phyloP scores from a whole-genome alignment of 2,113 vertebrate species.

The Brachypodius melanocephalos region DNA sequence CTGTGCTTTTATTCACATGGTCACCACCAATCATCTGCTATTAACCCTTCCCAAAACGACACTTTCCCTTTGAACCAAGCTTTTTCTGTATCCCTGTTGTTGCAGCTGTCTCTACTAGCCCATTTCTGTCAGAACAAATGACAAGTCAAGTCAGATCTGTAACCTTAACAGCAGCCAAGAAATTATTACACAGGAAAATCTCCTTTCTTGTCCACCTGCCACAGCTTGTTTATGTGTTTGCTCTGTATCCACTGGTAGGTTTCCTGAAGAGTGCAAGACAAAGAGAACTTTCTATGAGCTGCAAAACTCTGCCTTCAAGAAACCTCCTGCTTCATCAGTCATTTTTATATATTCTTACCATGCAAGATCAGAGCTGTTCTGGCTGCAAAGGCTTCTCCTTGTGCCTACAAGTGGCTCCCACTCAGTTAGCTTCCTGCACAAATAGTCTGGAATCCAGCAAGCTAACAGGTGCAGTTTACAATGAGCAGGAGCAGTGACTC shows the following conservation, averaged over 20 bases:
- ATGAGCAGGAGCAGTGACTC: neutral
- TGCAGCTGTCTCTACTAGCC: neutral
- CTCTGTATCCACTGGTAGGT: neutral
- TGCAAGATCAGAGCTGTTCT: neutral
- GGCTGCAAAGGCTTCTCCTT: neutral
- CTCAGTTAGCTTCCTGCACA: neutral
- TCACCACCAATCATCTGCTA: neutral
- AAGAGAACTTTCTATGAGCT: neutral
- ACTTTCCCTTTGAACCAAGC: neutral
- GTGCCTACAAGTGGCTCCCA: neutral
- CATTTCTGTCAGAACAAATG: neutral
- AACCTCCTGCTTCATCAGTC: neutral
- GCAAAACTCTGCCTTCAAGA: neutral
- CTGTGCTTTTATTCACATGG: accelerated
- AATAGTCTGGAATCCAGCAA: neutral
- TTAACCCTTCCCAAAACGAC: neutral
- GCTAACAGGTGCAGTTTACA: neutral
- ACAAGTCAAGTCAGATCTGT: neutral
- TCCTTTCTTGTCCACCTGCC: neutral
- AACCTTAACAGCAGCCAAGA: neutral
- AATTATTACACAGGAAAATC: neutral
- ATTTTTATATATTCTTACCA: neutral
- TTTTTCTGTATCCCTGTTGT: neutral
- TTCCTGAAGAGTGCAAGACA: neutral
- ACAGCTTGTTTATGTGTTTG: neutral